Base-by-base conservation (phyloP, 2,113 vertebrate species). In the Notothenia rossii region DNA sequence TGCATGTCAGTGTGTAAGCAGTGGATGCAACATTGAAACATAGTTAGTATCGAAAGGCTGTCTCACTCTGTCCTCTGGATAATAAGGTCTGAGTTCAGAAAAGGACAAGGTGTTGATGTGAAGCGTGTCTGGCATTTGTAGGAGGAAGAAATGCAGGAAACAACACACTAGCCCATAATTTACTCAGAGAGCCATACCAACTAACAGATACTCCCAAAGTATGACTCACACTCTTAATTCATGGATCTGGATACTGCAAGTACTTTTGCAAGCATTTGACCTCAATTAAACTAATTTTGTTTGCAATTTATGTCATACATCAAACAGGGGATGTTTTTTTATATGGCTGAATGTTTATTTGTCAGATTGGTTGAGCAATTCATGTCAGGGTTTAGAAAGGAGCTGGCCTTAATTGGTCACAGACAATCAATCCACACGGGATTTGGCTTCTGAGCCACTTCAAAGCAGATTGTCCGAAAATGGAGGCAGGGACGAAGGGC, bases 151-250 rank as follows among this genome's bases (percentile, higher is more conserved):
- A 79, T 55, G 36, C 12, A 33, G 65, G 8, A 55, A 89, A 66
- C 48, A 72, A 50, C n/a, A 70, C 50, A 48, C 33, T 22, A 48
- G 14, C 8, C 29, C 3, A 17, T 49, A 55, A 72, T 79, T 67
- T 62, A 55, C 36, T 9, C 60, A 65, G 43, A 49, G 6, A 67
- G 22, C 71, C 29, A 66, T 6, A 29, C 48, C 29, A 69, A 17
- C 17, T 56, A 2, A 67, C 29, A 77, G 53, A 83, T 65, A 82
- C 80, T 73, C 84, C 77, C 83, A 83, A 15, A 70, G 58, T 45
- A 56, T 79, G 89, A 86, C 64, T 89, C 80, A 86, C 20, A 49
- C 13, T 61, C 53, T 75, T 60, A 46, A 75, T 74, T 78, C 1
- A 10, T 8, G 7, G 65, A 59, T 75, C 60, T 81, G 73, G 7